Conservation (phyloP, 2,888 invertebrate genomes). For the Cabera pusaria region DNA sequence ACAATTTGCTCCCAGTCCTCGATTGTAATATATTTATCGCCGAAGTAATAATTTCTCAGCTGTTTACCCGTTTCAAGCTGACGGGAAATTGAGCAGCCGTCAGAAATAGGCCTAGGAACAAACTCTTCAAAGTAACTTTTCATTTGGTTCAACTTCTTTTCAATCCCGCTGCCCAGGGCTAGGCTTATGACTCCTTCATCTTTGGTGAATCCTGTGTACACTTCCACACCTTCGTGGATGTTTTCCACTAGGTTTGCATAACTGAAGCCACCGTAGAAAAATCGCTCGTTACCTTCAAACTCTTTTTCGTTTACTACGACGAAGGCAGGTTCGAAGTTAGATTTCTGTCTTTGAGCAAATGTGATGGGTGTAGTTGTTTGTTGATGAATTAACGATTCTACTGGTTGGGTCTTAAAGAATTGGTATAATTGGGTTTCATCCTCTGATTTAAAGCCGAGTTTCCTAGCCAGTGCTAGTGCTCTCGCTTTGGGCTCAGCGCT, state of each 20-base stretch:
- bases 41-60: slow-evolving; percentile 39
- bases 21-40: slow-evolving; percentile 24
- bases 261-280: slow-evolving; percentile 42
- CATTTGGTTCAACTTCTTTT: slow-evolving; percentile 17
- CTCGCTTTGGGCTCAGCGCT: slow-evolving; percentile 68
- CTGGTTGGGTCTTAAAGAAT: slow-evolving; percentile 41
- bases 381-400: slow-evolving; percentile 28
- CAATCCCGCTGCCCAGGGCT: slow-evolving; percentile 7
- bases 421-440: slow-evolving; percentile 39
- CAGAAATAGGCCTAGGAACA: slow-evolving; percentile 31
- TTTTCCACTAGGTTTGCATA: slow-evolving; percentile 64
- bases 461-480: slow-evolving; percentile 44
- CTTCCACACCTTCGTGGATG: slow-evolving; percentile 81
- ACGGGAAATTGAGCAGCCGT: slow-evolving; percentile 26
- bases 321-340: slow-evolving; percentile 28
- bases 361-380: slow-evolving; percentile 29
- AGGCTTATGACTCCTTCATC: slow-evolving; percentile 21
- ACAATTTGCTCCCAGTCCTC: slow-evolving; percentile 35
- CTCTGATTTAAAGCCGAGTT: slow-evolving; percentile 42
- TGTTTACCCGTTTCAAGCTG: slow-evolving; percentile 36
- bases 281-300: slow-evolving; percentile 45
- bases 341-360: slow-evolving; percentile 29
- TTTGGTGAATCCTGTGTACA: slow-evolving; percentile 62
- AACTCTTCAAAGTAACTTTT: slow-evolving; percentile 25
- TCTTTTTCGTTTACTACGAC: slow-evolving; percentile 43